Conservation (phyloP, 2,113 vertebrate genomes). For the Istiophorus platypterus region DNA sequence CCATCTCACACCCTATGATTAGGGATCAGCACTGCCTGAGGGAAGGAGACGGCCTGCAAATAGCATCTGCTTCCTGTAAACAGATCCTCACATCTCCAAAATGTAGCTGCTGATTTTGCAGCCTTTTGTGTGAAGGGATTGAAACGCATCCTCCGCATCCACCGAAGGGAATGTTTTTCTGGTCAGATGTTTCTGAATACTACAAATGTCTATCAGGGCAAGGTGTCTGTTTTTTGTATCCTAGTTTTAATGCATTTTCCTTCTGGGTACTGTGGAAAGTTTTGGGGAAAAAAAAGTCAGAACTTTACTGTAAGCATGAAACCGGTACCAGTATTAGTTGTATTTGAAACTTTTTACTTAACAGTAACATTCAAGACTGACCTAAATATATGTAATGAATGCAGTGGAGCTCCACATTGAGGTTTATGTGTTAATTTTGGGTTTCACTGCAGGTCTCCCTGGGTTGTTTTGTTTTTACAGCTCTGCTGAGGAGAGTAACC, state of each 20-base stretch:
- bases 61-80: constrained; percentile 54
- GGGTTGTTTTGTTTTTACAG: background rate
- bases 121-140: background rate
- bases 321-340: background rate
- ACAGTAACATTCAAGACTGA: background rate
- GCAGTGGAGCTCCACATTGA: no score
- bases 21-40: constrained; percentile 55
- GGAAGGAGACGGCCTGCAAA: constrained; percentile 45
- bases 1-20: constrained; percentile 68
- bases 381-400: no score
- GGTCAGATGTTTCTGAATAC: background rate
- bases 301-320: background rate
- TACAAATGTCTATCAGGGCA: background rate
- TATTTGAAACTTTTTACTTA: background rate
- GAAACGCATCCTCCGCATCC: background rate
- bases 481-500: background rate
- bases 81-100: constrained; percentile 39
- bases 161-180: background rate
- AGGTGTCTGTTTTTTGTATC: background rate
- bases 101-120: background rate
- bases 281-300: background rate
- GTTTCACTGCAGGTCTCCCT: background rate
- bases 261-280: background rate
- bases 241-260: background rate
- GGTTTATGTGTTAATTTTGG: background rate